Evolutionary conservation across 2,797 vertebrate genomes (phyloP).

Genomic region (Molothrus aeneus): DNA sequence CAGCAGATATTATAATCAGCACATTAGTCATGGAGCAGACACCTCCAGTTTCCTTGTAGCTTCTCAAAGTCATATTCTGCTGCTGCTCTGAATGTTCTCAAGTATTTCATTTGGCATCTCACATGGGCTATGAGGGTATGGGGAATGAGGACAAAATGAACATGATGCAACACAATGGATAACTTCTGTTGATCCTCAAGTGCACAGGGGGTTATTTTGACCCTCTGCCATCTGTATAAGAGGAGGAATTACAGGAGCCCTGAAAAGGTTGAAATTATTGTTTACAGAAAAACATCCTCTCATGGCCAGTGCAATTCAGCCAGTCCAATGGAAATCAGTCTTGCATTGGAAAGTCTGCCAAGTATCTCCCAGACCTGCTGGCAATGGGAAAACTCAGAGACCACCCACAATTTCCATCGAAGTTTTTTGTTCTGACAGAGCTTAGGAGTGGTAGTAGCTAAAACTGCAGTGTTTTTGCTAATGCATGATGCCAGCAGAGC

Average conservation of each 20-base stretch:
- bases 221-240: neutral
- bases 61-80: neutral
- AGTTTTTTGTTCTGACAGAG: neutral
- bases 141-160: neutral
- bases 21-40: slow-evolving; percentile 1
- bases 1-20: slow-evolving; percentile 31
- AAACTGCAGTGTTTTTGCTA: neutral
- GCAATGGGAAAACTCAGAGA: neutral
- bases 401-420: neutral
- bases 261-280: neutral
- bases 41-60: slow-evolving; percentile 4
- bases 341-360: neutral
- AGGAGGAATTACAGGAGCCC: neutral
- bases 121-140: neutral
- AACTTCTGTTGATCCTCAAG: neutral
- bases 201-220: neutral
- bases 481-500: neutral
- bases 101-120: fast-evolving
- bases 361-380: neutral
- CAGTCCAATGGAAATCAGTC: neutral
- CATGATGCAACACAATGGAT: fast-evolving
- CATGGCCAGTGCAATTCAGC: neutral
- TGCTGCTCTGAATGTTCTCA: neutral
- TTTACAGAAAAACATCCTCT: neutral
- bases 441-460: neutral